Evolutionary conservation across 2,113 vertebrate species (phyloP), one percentile per base, ranked within the genome.

Genomic region (Albula glossodonta): DNA sequence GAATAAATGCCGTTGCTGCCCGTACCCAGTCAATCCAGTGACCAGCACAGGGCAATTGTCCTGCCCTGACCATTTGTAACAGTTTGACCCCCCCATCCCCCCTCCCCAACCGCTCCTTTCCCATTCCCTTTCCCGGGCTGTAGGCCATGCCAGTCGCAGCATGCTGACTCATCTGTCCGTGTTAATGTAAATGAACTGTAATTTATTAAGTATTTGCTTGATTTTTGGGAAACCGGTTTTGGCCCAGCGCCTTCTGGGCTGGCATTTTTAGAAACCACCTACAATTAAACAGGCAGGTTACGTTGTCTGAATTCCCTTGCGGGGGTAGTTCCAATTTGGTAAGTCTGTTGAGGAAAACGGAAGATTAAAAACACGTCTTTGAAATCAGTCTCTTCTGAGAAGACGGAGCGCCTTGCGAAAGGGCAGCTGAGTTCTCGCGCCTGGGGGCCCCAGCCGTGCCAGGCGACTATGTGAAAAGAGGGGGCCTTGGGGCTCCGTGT

Each of bases 1-100:
- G 52, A 81, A 63, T 52, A 86, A 94, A 92, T 93, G 89, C 93
- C 91, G 93, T 96, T 94, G 50, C 94, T 95, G 83, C 84, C 50
- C 87, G 85, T 91, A 89, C 92, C 53, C 63, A 81, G 89, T 93
- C 91, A 89, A 92, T 93, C 84, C 91, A 87, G 87, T 92, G 87
- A 90, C 87, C 86, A 87, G 90, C 82, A 85, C 92, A 93, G 94
- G 90, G 88, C 87, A 90, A 84, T 53, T 79, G 82, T 92, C 90
- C 83, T 84, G 60, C 10, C 60, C 9, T 66, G 63, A 52, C 83
- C 49, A 31, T 25, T 4, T 51, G 63, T 66, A 66, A 70, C 57
- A 70, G 60, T 25, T 70, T 77, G 83, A 84, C n/a, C 70, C 70
- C 25, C 52, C 22, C 3, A 8, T 41, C 49, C 22, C 25, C 7